Conservation (phyloP, 2,888 invertebrate genomes). For the Xestia xanthographa region DNA sequence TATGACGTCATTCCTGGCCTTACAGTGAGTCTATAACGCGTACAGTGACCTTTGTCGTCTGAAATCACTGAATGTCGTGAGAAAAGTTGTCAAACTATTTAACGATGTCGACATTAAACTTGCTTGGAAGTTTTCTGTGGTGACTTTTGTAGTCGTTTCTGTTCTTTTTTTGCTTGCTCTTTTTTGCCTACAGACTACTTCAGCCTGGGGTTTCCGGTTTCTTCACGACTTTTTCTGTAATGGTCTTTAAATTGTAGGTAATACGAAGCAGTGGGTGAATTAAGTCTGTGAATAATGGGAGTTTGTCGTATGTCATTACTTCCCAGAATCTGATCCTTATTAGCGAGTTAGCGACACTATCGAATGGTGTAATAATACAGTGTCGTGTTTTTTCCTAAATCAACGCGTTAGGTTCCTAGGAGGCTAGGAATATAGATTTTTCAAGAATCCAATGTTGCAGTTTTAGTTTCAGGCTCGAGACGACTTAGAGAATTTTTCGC, state of each 20-base stretch:
- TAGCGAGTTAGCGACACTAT: no score
- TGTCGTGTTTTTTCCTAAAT: no score
- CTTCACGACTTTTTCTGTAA: background rate
- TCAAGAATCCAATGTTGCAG: no score
- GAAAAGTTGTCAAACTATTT: background rate
- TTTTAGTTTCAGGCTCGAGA: no score
- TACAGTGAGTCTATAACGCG: background rate
- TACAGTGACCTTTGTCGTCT: background rate
- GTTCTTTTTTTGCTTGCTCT: background rate
- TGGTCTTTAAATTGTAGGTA: background rate
- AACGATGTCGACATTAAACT: background rate
- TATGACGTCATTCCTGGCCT: conserved; percentile 27
- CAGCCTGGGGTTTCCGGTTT: background rate
- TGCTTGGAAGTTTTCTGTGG: background rate
- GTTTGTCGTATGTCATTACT: no score
- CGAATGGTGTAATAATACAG: no score
- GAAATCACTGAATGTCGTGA: background rate
- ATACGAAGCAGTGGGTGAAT: no score
- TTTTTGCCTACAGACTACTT: background rate
- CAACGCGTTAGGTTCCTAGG: no score
- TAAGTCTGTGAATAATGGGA: no score
- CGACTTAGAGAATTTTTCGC: no score
- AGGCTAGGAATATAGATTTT: no score
- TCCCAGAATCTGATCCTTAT: no score
- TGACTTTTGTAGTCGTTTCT: background rate